These are phyloP conservation scores for Himalopsyche kuldschensis DNA, from an alignment of 2,888 invertebrate genomes.

Conservation along the genomic window DNA sequence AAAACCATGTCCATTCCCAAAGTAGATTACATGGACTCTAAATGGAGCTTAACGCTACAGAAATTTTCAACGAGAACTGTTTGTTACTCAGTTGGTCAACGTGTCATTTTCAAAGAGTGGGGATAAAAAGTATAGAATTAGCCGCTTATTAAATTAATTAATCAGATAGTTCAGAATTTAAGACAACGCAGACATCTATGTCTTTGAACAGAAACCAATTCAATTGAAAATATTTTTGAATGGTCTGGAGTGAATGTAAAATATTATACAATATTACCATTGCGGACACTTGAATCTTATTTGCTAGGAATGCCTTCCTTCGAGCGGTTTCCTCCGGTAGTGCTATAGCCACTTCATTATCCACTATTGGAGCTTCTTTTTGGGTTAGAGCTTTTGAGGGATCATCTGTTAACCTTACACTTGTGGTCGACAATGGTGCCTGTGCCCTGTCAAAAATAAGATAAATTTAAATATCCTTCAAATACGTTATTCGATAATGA, in stretches of 20 bases:
- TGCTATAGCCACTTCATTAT: conserved; percentile 53
- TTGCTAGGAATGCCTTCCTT: conserved; percentile 46
- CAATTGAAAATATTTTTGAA: no score
- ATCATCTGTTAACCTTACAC: conserved; percentile 38
- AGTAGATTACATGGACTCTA: no score
- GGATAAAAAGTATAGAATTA: no score
- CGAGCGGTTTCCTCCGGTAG: conserved; percentile 57
- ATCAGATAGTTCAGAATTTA: no score
- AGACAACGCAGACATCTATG: no score
- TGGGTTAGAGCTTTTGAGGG: conserved; percentile 40
- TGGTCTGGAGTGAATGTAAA: background rate
- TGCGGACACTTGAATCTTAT: conserved; percentile 4
- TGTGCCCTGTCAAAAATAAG: conserved; percentile 26
- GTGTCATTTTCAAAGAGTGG: no score
- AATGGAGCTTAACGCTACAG: no score
- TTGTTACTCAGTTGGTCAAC: no score
- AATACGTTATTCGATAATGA: background rate
- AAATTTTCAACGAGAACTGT: no score
- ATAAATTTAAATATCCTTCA: background rate
- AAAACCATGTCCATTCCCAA: no score
- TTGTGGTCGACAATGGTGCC: conserved; percentile 38
- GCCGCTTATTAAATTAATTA: no score
- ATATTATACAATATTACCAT: background rate
- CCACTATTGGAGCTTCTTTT: conserved; percentile 57
- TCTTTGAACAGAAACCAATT: no score